Base-by-base conservation (phyloP, 2,888 invertebrate genomes). In the Alsophila aescularia region DNA sequence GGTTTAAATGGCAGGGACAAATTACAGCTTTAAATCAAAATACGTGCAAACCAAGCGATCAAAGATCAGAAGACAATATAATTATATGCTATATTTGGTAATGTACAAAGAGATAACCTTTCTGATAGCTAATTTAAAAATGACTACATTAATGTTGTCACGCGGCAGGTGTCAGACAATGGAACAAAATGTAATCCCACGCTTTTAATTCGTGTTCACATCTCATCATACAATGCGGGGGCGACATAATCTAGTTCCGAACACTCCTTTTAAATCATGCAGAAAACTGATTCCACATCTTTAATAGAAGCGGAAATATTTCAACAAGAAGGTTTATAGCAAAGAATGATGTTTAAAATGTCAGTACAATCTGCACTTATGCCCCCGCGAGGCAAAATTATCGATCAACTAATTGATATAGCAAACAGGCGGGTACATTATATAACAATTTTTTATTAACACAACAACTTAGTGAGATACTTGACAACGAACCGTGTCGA, bases 381-480 rank as follows among this genome's bases (percentile, higher is more conserved):
- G 45, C 44, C 40, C 42, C 42, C 16, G 35, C 40, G 35, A 44
- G 53, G 56, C 60, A 41, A 56, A 66, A 60, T 68, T 63, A 60
- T 63, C 54, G 59, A 66, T 72, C 69, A 67, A 66, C 66, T 86
- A 87, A 89, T 77, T 75, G 66, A 76, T 75, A 69, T 75, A 66
- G 68, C 71, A 76, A 75, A 69, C 71, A 76, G 76, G 70, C 74
- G 68, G 59, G 66, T 66, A 67, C 67, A 77, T 81, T 85, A 81
- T 87, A 86, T 87, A 75, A 74, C 70, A 72, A n/a, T n/a, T 79
- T 77, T 81, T 82, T 73, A 85, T 87, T 87, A 83, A 72, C 83
- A 75, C 70, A 65, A 58, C 55, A 66, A 56, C 53, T 56, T 59
- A 70, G 68, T 65, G 61, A 69, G 68, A 69, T 70, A 70, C 75